A percentile compares a stretch with the other conserved stretches of the same genome.
phyloP scores from a whole-genome alignment of 2,888 invertebrate species.

The Lasiommata megera region DNA sequence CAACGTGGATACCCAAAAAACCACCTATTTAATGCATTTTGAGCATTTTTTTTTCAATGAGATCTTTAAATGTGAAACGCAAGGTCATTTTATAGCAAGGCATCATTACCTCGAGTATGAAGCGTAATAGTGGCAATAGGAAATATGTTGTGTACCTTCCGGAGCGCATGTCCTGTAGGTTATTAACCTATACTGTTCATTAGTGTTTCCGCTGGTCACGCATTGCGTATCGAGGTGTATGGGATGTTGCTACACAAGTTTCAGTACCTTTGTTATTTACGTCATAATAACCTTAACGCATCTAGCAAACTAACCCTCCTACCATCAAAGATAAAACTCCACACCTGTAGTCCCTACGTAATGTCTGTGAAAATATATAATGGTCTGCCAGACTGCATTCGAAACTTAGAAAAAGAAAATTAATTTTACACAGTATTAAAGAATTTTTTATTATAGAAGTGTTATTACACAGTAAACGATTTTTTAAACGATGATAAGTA shows the following conservation, averaged over 20 bases:
- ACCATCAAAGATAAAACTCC: no score
- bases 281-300: conserved; percentile 4
- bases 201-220: conserved; percentile 68
- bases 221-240: conserved; percentile 53
- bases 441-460: no score
- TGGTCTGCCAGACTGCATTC: no score
- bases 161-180: conserved; percentile 54
- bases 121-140: conserved; percentile 4
- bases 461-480: no score
- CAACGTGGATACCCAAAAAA: no score
- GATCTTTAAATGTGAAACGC: not conserved
- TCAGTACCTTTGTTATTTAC: conserved; percentile 8
- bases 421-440: no score
- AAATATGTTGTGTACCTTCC: conserved; percentile 52
- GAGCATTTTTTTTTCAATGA: not conserved
- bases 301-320: no score
- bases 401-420: no score
- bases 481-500: no score
- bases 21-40: not conserved
- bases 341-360: no score
- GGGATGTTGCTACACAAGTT: conserved; percentile 62
- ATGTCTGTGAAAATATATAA: no score
- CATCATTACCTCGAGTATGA: conserved; percentile 1
- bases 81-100: not conserved
- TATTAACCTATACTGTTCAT: conserved; percentile 66